phyloP scores from a whole-genome alignment of 1,140 invertebrate genomes.

The Agraylea sexmaculata region DNA sequence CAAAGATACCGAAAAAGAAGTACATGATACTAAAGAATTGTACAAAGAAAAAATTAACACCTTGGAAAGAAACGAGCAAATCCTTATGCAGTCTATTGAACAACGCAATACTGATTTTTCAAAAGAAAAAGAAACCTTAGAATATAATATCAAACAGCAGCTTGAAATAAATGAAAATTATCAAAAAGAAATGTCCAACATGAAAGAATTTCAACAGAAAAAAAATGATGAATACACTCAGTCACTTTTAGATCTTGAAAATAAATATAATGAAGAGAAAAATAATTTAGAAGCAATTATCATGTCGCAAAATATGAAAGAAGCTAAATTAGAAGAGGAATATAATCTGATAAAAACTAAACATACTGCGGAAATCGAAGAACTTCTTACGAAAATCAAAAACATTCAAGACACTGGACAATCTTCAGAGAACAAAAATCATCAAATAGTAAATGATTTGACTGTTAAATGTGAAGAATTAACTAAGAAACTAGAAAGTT shows the following conservation, averaged over 20 bases:
- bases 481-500: constrained; percentile 38
- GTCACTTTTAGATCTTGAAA: constrained; percentile 28
- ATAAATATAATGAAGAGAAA: constrained; percentile 33
- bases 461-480: constrained; percentile 38
- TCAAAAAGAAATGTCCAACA: constrained; percentile 18
- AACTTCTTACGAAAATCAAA: constrained; percentile 32
- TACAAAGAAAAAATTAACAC: constrained; percentile 33
- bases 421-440: constrained; percentile 35
- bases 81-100: constrained; percentile 33
- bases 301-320: constrained; percentile 27
- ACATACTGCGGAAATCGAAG: constrained; percentile 32
- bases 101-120: constrained; percentile 13
- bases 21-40: constrained; percentile 35
- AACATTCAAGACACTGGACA: constrained; percentile 33
- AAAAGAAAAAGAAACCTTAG: constrained; percentile 15
- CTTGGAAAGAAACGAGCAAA: constrained; percentile 32
- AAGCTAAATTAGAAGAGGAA: constrained; percentile 31
- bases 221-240: constrained; percentile 27
- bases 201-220: constrained; percentile 15
- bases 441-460: constrained; percentile 38
- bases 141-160: constrained; percentile 13
- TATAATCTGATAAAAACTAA: constrained; percentile 28
- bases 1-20: constrained; percentile 36
- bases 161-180: constrained; percentile 19
- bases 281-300: constrained; percentile 23